These are phyloP conservation scores for Carlito syrichta DNA, from an alignment of 2,113 vertebrate genomes.

Conservation along the genomic window DNA sequence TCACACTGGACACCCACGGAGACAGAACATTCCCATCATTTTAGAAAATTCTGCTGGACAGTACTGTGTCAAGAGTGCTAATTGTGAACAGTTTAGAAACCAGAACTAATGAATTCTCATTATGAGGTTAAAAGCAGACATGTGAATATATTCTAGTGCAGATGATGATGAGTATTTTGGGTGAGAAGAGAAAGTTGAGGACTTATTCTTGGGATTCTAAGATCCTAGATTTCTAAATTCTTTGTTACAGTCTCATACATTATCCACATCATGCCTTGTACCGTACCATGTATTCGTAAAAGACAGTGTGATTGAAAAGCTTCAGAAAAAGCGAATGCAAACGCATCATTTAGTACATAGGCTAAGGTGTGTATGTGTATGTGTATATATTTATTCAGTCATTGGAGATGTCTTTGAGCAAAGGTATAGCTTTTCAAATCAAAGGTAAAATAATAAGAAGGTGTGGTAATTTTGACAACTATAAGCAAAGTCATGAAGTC, in stretches of 20 bases:
- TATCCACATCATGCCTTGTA: background rate
- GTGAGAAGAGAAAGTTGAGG: background rate
- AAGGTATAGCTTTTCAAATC: constrained; percentile 14
- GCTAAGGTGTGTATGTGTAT: background rate
- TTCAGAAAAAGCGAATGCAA: background rate
- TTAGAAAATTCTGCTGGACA: background rate
- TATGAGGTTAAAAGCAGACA: background rate
- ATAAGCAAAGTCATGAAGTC: background rate
- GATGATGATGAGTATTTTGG: background rate
- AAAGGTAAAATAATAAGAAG: background rate
- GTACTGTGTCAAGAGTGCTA: background rate
- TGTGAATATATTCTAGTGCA: background rate
- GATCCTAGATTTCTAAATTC: background rate
- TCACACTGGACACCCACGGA: background rate
- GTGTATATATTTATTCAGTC: background rate
- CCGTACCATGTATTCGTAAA: background rate
- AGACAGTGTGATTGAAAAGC: background rate
- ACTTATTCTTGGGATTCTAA: background rate
- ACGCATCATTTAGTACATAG: background rate
- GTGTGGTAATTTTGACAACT: background rate
- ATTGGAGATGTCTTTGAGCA: background rate
- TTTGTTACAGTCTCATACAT: background rate
- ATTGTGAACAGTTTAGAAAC: background rate
- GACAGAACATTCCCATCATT: background rate
- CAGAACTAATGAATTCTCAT: background rate